A percentile compares a stretch with the other conserved stretches of the same genome.
Evolutionary conservation across 2,113 vertebrate genomes (phyloP).

Genomic region (Sminthopsis crassicaudata): DNA sequence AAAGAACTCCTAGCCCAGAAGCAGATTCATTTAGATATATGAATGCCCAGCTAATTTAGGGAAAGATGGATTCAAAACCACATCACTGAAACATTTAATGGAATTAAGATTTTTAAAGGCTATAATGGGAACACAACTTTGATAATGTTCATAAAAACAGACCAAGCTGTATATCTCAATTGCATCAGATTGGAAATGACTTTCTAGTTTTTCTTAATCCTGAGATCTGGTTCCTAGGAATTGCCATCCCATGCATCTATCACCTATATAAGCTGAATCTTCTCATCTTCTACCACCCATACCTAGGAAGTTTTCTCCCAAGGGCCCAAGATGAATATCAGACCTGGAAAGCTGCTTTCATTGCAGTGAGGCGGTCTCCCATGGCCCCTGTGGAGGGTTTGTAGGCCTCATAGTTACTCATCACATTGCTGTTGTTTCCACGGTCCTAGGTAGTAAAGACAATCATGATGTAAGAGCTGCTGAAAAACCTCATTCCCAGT

Average conservation of each 20-base stretch:
- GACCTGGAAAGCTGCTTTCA: conserved; percentile 99
- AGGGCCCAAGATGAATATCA: conserved; percentile 26
- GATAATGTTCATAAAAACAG: neutral
- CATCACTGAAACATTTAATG: neutral
- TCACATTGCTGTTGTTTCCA: conserved; percentile 86
- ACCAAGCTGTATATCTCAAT: neutral
- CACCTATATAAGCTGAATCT: too few relatives aligned
- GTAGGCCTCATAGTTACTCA: conserved; percentile 93
- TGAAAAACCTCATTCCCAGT: conserved; percentile 1
- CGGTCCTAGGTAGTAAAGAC: conserved; percentile 87
- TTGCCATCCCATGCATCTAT: too few relatives aligned
- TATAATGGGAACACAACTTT: neutral
- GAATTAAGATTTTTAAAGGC: too few relatives aligned
- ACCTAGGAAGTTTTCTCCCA: neutral
- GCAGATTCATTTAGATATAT: neutral
- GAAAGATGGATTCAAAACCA: neutral
- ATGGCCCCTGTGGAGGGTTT: conserved; percentile 95
- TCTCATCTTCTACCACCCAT: neutral
- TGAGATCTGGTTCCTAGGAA: neutral
- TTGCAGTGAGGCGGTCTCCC: conserved; percentile 97
- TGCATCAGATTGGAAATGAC: neutral
- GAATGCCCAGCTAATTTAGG: neutral
- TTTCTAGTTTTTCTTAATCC: neutral
- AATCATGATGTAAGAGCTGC: neutral
- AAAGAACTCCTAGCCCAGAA: neutral